Base-by-base conservation (phyloP, 2,888 invertebrate species). In the Apoda limacodes region DNA sequence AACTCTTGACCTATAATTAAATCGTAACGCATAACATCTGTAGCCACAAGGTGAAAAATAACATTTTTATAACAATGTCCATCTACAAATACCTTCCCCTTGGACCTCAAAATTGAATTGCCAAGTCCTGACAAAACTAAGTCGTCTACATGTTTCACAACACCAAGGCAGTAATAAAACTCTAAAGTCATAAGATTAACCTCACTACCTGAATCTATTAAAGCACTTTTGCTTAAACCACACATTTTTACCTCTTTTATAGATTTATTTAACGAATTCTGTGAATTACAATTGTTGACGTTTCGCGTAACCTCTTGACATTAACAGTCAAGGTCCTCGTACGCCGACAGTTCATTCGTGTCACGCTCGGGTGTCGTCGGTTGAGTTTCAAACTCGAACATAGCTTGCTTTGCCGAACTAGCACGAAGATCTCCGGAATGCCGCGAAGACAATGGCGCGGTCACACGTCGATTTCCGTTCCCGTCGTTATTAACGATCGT, bases 121-220 rank as follows among this genome's bases (percentile, higher is more conserved):
- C 34, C 28, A 11, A 26, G 21, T 17, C 22, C 26, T 9, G 32
- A 17, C 9, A 32, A 32, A 19, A 24, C 25, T 21, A 31, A 17
- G 10, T 24, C 15, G 19, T 31, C 25, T n/a, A n/a, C n/a, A n/a
- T n/a, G n/a, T n/a, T n/a, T n/a, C n/a, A n/a, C n/a, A n/a, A n/a
- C n/a, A n/a, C n/a, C n/a, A n/a, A n/a, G n/a, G n/a, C n/a, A n/a
- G n/a, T n/a, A n/a, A n/a, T n/a, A n/a, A n/a, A n/a, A n/a, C n/a
- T n/a, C 19, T 31, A 26, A 19, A n/a, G 29, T 19, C 10, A 36
- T 30, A 24, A 32, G 27, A 27, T 33, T 33, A 3, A 37, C 9
- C n/a, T 33, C 36, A 29, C 33, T 33, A 27, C 33, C 37, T 3
- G 33, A 28, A 14, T 37, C 37, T 19, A 37, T 25, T 33, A 37